Evolutionary conservation across 1,140 invertebrate species (phyloP), one percentile per base, ranked within the genome.

Genomic region (Plodia interpunctella): DNA sequence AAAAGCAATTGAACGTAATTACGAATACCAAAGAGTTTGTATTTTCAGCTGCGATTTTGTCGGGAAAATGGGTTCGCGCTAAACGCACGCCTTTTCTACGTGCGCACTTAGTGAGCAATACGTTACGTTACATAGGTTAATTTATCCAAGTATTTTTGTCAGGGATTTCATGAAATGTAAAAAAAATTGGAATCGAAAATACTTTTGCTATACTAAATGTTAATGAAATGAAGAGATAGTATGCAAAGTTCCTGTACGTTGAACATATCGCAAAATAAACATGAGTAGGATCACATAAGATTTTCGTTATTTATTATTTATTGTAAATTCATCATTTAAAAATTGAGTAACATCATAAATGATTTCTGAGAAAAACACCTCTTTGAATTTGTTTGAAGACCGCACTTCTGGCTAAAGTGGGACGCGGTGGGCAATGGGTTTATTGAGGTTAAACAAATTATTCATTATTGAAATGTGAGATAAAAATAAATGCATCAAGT

Each of bases 1-100:
- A 66, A 51, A 65, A 68, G 68, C 18, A 51, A 63, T 65, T 65
- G 65, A 58, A 51, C 63, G 54, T 68, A 68, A 70, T 72, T 58
- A 67, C 49, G 38, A 15, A 15, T 44, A 15, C 38, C 38, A 44
- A 44, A 11, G 2, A 28, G 35, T 38, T 38, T 38, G 35, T 38
- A 38, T 38, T 38, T 6, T 44, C 38, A 44, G 38, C n/a, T 44
- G 38, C 0, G 38, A 15, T 15, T 44, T 44, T 44, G 38, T 44
- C 38, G 38, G 38, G 13, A 44, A 44, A 44, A 44, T 44, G 38
- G 38, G 6, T 44, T 15, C 38, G 38, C 38, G 38, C 5, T 44
- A 44, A 44, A 5, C 38, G 38, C 38, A 44, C 38, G 38, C 38
- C 13, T 44, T 44, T 44, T 44, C 38, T 15, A 44, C 38, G n/a